These are phyloP conservation scores for Oryzias celebensis DNA, from an alignment of 2,113 vertebrate species.

Conservation along the genomic window DNA sequence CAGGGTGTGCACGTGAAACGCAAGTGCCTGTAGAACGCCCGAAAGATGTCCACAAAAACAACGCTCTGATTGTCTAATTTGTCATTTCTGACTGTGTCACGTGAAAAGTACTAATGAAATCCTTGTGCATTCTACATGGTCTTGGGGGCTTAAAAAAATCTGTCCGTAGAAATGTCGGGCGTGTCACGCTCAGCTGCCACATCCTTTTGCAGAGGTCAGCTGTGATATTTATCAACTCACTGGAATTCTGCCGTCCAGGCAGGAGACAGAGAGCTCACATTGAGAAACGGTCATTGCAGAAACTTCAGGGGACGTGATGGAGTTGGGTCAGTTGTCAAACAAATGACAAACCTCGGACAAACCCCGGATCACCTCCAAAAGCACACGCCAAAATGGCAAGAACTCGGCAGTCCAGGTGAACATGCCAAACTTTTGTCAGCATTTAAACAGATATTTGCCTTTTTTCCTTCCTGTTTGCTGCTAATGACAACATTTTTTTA, in stretches of 20 bases:
- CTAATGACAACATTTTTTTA: too few species aligned
- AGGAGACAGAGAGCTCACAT: constrained; percentile 27
- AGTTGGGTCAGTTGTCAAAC: constrained; percentile 57
- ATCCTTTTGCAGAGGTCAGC: constrained; percentile 31
- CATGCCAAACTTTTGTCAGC: constrained; percentile 9
- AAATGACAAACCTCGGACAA: constrained; percentile 43
- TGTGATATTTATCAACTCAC: constrained; percentile 37
- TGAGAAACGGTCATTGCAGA: constrained; percentile 55
- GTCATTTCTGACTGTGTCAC: too few species aligned
- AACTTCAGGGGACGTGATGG: constrained; percentile 46
- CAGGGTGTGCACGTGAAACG: too few species aligned
- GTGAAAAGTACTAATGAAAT: too few species aligned
- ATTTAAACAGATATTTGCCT: too few species aligned
- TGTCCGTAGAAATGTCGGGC: background rate
- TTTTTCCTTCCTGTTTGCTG: too few species aligned
- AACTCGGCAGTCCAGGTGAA: constrained; percentile 33
- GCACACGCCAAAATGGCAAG: constrained; percentile 25
- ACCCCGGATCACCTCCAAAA: constrained; percentile 35
- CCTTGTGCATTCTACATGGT: too few species aligned
- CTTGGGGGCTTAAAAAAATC: too few species aligned
- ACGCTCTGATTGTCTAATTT: too few species aligned
- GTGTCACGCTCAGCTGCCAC: constrained; percentile 6
- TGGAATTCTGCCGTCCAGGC: constrained; percentile 40
- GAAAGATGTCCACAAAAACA: too few species aligned
- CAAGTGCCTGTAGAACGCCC: too few species aligned